Conservation (phyloP, 2,113 vertebrate genomes). For the Spermophilus dauricus region DNA sequence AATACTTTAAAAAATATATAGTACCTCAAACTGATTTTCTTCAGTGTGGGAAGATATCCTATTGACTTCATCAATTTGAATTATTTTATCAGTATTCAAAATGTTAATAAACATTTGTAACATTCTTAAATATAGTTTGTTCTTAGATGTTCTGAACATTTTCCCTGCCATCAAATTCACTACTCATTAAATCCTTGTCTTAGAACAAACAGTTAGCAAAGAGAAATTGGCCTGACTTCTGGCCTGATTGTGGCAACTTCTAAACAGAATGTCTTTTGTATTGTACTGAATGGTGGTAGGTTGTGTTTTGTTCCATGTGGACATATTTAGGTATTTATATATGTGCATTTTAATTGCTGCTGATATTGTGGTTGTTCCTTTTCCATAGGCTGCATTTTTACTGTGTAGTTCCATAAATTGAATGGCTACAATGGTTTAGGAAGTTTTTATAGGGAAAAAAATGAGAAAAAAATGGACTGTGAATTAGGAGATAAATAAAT, state of each 20-base stretch:
- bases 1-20: not conserved
- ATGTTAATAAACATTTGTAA: constrained; percentile 1
- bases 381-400: not conserved
- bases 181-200: not conserved
- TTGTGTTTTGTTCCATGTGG: not conserved
- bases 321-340: not conserved
- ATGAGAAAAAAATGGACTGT: constrained; percentile 21
- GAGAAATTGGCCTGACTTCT: not conserved
- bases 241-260: not conserved
- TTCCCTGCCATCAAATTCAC: not conserved
- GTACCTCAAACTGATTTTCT: not conserved
- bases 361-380: not conserved
- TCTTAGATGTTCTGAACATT: not conserved
- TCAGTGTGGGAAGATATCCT: not conserved
- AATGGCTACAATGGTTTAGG: not conserved
- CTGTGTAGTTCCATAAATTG: not conserved
- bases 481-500: constrained; percentile 5
- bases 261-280: not conserved
- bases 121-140: constrained; percentile 35
- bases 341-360: not conserved
- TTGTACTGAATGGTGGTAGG: not conserved
- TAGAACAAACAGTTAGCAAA: not conserved
- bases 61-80: not conserved
- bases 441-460: not conserved
- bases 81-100: constrained; percentile 5